phyloP scores from a whole-genome alignment of 2,113 vertebrate species.

The Laticauda laticaudata region DNA sequence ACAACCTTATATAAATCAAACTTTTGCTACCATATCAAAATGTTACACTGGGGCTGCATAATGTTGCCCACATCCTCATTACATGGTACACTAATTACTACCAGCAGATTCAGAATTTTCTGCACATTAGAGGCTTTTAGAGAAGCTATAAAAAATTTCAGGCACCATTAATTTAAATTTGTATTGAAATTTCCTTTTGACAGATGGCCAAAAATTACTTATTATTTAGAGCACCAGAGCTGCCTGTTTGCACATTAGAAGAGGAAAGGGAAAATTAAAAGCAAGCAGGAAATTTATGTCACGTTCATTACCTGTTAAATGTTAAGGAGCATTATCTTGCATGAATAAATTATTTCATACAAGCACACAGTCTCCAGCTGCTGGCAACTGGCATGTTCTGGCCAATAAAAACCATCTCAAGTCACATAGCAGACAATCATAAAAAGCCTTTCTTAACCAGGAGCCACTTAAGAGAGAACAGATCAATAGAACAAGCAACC shows the following conservation, averaged over 20 bases:
- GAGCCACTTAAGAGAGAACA: conserved; percentile 68
- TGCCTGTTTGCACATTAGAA: conserved; percentile 81
- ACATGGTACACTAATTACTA: conserved; percentile 86
- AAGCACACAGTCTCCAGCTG: conserved; percentile 70
- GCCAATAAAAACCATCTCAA: conserved; percentile 69
- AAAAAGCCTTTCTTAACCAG: conserved; percentile 71
- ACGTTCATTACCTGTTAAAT: conserved; percentile 83
- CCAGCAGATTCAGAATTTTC: conserved; percentile 81
- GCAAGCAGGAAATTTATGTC: conserved; percentile 80
- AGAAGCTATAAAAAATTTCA: conserved; percentile 83
- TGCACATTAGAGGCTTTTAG: conserved; percentile 86
- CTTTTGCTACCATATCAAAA: conserved; percentile 83
- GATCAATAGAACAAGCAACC: conserved; percentile 68
- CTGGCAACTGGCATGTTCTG: conserved; percentile 64
- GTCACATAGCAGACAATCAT: conserved; percentile 70
- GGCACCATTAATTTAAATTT: conserved; percentile 89
- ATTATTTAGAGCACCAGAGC: conserved; percentile 81
- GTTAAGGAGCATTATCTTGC: conserved; percentile 77
- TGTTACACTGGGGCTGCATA: conserved; percentile 75
- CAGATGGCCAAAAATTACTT: conserved; percentile 87
- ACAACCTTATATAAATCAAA: conserved; percentile 78
- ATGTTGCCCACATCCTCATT: conserved; percentile 78
- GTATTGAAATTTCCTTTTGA: conserved; percentile 85
- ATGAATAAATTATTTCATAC: conserved; percentile 79
- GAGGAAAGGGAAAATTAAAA: conserved; percentile 80